These are phyloP conservation scores for Yponomeuta plumbellus DNA, from an alignment of 2,888 invertebrate genomes.

Conservation along the genomic window DNA sequence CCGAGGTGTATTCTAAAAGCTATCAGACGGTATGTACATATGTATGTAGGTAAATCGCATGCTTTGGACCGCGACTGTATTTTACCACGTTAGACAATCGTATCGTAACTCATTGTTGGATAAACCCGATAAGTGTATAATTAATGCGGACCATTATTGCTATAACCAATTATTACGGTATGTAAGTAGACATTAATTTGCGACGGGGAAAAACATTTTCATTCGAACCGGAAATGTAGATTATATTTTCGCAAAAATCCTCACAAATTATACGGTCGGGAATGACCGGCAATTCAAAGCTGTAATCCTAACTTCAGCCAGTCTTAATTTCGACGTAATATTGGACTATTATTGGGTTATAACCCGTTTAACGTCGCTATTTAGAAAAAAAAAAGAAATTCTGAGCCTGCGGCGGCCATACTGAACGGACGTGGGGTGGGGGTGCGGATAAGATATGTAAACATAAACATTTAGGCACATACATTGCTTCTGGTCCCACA, in stretches of 20 bases:
- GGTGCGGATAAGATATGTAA: too few species aligned
- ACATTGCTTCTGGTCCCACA: too few species aligned
- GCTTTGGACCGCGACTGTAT: too few species aligned
- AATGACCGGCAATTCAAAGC: background rate
- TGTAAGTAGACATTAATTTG: background rate
- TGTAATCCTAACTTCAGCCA: background rate
- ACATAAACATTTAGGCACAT: too few species aligned
- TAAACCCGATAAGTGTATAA: conserved; percentile 6
- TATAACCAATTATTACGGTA: conserved; percentile 6
- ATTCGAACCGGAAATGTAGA: conserved; percentile 3
- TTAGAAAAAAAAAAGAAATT: too few species aligned
- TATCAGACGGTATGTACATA: too few species aligned
- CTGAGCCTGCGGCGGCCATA: too few species aligned
- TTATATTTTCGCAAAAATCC: background rate
- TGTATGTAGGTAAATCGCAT: too few species aligned
- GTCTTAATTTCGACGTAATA: background rate
- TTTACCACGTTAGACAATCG: background rate
- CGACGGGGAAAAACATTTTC: conserved; percentile 8
- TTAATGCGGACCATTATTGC: background rate
- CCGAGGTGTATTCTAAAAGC: too few species aligned
- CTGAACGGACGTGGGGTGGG: too few species aligned
- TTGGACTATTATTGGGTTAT: too few species aligned
- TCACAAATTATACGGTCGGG: background rate
- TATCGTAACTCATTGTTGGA: conserved; percentile 3
- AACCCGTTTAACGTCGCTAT: too few species aligned